A percentile compares a stretch with the other conserved stretches of the same genome.
Evolutionary conservation across 30 jellyfish, hydroid and myxozoan genomes (phyloP).

Genomic region (Sanderia malayensis): DNA sequence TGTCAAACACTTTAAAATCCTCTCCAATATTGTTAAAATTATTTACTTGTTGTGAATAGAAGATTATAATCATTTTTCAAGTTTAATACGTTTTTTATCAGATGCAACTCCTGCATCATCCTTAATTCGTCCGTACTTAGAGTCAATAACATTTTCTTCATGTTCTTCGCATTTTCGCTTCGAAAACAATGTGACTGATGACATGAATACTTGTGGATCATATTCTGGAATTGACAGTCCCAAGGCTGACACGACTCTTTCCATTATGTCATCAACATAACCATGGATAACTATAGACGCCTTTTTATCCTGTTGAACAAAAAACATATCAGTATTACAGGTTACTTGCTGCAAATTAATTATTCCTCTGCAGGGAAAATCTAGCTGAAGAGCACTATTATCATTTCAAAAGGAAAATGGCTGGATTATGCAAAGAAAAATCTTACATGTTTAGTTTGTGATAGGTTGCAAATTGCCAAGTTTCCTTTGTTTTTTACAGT

Average conservation of each 20-base stretch:
- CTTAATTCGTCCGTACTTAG: conserved; percentile 20
- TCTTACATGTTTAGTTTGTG: conserved; percentile 92
- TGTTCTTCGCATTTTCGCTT: conserved; percentile 30
- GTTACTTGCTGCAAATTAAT: neutral
- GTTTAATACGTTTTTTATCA: too few species aligned
- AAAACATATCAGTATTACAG: too few species aligned
- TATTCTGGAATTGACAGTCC: conserved; percentile 56
- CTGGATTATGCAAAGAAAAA: too few species aligned
- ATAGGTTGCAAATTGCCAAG: conserved; percentile 84
- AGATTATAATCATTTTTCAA: too few species aligned
- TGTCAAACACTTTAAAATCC: too few species aligned
- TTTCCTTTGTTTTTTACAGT: conserved; percentile 78
- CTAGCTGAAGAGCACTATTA: neutral
- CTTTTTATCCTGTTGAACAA: conserved; percentile 69
- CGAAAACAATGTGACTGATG: conserved; percentile 51
- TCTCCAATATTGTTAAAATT: too few species aligned
- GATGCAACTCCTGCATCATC: too few species aligned
- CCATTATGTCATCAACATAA: conserved; percentile 91
- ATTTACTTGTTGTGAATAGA: too few species aligned
- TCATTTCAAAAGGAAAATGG: neutral
- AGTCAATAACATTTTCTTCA: conserved; percentile 11
- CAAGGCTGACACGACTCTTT: conserved; percentile 70
- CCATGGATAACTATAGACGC: conserved; percentile 82
- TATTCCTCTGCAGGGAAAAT: neutral
- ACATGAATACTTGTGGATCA: conserved; percentile 44